Conservation (phyloP, 2,797 vertebrate genomes). For the Tragelaphus eurycerus region DNA sequence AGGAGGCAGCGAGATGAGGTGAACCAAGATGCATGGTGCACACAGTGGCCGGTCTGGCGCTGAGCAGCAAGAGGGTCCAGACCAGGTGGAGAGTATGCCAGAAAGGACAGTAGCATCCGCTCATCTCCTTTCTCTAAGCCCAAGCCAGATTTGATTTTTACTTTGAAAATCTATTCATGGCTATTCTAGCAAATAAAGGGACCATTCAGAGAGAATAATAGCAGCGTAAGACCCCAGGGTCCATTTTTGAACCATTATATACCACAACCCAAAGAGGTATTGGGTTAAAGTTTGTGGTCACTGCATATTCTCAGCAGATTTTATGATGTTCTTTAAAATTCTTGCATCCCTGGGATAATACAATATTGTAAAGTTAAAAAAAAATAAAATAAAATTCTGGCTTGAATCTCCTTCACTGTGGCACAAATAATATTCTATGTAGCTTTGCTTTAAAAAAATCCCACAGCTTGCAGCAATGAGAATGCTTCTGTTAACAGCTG, state of each 20-base stretch:
- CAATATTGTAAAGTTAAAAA: too few species aligned
- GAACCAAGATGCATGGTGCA: accelerated
- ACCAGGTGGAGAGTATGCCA: neutral
- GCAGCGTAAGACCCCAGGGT: neutral
- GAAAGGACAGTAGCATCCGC: neutral
- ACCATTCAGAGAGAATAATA: neutral
- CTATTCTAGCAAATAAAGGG: neutral
- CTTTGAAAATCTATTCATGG: constrained; percentile 34
- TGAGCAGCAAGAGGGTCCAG: neutral
- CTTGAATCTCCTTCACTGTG: neutral
- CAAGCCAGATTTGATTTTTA: neutral
- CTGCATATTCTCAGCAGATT: constrained; percentile 9
- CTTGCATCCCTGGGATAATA: neutral
- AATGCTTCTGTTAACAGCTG: constrained; percentile 12
- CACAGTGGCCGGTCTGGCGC: neutral
- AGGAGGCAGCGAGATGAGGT: neutral
- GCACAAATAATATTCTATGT: constrained; percentile 48
- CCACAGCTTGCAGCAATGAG: constrained; percentile 9
- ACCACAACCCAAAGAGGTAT: neutral
- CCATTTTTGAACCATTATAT: neutral
- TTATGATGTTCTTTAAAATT: constrained; percentile 57
- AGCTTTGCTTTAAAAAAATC: constrained; percentile 37
- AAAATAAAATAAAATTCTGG: constrained; percentile 54
- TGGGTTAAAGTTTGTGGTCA: constrained; percentile 13
- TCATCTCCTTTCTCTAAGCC: neutral